Base-by-base conservation (phyloP, 37 sponge, comb jelly and placozoan species). In the Bolinopsis microptera region DNA sequence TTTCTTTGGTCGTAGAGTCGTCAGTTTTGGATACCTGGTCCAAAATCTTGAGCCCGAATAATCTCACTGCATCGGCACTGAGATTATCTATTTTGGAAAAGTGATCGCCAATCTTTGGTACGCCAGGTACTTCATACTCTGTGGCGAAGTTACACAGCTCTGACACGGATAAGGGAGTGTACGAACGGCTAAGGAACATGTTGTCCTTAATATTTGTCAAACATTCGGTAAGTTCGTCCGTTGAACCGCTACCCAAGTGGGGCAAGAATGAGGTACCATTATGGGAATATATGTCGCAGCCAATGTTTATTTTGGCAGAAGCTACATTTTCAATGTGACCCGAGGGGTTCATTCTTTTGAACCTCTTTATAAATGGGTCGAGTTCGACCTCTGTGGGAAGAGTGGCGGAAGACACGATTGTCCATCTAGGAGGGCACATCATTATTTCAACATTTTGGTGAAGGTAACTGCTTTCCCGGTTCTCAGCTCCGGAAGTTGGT, bases 381-480 rank as follows among this genome's bases (percentile, higher is more conserved):
- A 86, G 48, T 18, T 86, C 83, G 30, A n/a, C 36, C 28, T 86
- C 30, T 9, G 90, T 22, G 3, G 90, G 90, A 0, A 86, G 61
- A 34, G 90, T 86, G 41, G 90, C 90, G 2, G 90, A 86, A 30
- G 90, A 86, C 38, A 86, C 30, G 41, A 86, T 86, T 1, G 90
- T 86, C 90, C 90, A 86, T 30, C 39, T 86, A 13, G 90, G 61
- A 2, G 90, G 90, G 41, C 25, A 24, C 31, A 35, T 39, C 61
- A 86, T 41, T 48, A 86, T 25, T 5, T 86, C 36, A 9, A 86
- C 90, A 27, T 86, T 86, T 38, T 40, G 36, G 0, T 18, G 0
- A 18, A 86, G 41, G 2, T 41, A 3, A 27, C 48, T 8, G 26
- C 30, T 86, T 40, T 16, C 13, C n/a, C 24, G 3, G 30, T 86